Evolutionary conservation across 2,797 vertebrate species (phyloP).

Genomic region (Peromyscus attwateri): DNA sequence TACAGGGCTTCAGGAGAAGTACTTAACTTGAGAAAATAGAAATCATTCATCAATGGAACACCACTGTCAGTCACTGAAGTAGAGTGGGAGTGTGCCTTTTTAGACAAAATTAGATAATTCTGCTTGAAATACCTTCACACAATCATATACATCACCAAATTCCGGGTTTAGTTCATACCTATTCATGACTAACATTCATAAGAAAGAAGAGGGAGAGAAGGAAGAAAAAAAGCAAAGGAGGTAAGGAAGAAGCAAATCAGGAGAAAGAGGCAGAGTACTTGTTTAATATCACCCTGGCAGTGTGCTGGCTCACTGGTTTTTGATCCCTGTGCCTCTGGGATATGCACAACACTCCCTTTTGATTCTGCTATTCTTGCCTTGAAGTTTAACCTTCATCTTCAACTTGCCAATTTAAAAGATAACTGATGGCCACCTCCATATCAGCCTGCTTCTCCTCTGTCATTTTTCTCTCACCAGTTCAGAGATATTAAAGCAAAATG

Average conservation of each 20-base stretch:
- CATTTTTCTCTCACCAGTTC: background rate
- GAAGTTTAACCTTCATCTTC: background rate
- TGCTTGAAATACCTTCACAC: slow-evolving; percentile 53
- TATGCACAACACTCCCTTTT: background rate
- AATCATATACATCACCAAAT: slow-evolving; percentile 60
- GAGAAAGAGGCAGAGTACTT: background rate
- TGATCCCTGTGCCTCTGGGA: background rate
- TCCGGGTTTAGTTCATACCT: slow-evolving; percentile 16
- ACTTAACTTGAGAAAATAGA: slow-evolving; percentile 51
- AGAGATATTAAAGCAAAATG: slow-evolving; percentile 12
- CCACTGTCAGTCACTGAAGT: slow-evolving; percentile 17
- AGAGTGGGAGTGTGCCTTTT: slow-evolving; percentile 35
- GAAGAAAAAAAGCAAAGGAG: background rate
- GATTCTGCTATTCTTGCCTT: background rate
- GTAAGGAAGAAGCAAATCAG: background rate
- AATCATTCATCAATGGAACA: slow-evolving; percentile 32
- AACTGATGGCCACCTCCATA: background rate
- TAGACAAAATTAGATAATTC: slow-evolving; percentile 57
- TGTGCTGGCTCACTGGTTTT: background rate
- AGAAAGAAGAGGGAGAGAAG: background rate
- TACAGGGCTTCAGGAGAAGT: slow-evolving; percentile 24
- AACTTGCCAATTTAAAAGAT: background rate
- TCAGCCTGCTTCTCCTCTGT: background rate
- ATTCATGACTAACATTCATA: background rate
- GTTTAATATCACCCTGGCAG: background rate